Base-by-base conservation (phyloP, 2,797 vertebrate genomes). In the Acanthurus leucopareius region DNA sequence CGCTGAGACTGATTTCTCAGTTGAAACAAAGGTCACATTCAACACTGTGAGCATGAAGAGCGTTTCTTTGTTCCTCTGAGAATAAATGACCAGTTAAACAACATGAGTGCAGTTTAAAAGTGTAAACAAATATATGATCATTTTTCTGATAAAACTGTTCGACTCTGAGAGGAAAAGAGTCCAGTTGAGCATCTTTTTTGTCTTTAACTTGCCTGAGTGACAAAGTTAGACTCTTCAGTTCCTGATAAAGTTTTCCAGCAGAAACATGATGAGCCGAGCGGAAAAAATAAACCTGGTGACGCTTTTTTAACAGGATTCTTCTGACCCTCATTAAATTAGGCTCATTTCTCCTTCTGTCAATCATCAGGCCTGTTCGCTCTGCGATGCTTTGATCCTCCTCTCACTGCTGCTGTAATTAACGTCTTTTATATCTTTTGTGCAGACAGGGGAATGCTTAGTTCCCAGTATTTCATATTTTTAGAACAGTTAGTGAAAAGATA, bases 301-400 rank as follows among this genome's bases (percentile, higher is more conserved):
- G 13, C 1, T 1, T 67, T 62, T 25, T 44, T 52, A 35, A 54
- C 16, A 54, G 28, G 28, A 58, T 56, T 73, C 20, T 68, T 81
- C 53, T 32, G 70, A 73, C 69, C 32, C 67, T 25, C 20, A 20
- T 82, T 20, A 80, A 75, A 77, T 85, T 59, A 20, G 45, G 7
- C 70, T 20, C 20, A 0, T 61, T 73, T 40, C 69, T 57, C 20
- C 13, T 38, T 56, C 69, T 78, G 73, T 48, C 81, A 84, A n/a
- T 84, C 78, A 83, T 0, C 20, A 1, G 28, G 6, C 28, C 70
- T 62, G 22, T 38, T 83, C 70, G 44, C 54, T 17, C 69, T 69
- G 9, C 2, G 7, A 10, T 5, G 38, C 56, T 56, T 51, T 73
- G 25, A 68, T 74, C 47, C 44, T 25, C 11, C 20, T 15, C 40